These are phyloP conservation scores for Semotilus atromaculatus DNA, from an alignment of 2,797 vertebrate species.

Conservation along the genomic window DNA sequence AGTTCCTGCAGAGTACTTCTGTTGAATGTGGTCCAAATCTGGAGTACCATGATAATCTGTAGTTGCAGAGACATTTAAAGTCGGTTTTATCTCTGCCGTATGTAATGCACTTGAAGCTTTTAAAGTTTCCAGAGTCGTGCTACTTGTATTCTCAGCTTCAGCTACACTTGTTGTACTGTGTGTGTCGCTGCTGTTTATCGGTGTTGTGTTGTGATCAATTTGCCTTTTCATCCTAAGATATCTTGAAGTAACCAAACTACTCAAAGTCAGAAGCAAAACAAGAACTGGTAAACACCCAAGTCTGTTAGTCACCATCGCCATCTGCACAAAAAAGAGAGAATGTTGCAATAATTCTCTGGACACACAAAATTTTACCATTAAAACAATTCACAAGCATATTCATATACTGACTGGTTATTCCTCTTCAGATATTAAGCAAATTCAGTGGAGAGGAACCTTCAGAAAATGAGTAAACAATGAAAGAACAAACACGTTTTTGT, in stretches of 20 bases:
- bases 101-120: neutral
- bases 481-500: neutral
- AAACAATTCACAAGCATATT: neutral
- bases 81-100: rapidly evolving
- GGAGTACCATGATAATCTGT: neutral
- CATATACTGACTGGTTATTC: neutral
- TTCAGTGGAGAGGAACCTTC: neutral
- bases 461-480: neutral
- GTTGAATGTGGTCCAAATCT: neutral
- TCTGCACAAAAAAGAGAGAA: constrained; percentile 30
- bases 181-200: neutral
- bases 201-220: neutral
- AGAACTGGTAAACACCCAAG: constrained; percentile 22
- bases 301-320: constrained; percentile 43
- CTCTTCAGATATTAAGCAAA: neutral
- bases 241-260: constrained; percentile 17
- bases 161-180: neutral
- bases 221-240: neutral
- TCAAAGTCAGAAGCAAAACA: constrained; percentile 49
- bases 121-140: neutral
- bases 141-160: neutral
- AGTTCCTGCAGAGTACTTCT: constrained; percentile 21
- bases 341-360: constrained; percentile 19
- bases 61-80: neutral
- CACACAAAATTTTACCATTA: neutral